Percentiles rank a stretch among this genome's conserved stretches.
Conservation (phyloP, 2,797 vertebrate species). For the Clarias pachynema region DNA sequence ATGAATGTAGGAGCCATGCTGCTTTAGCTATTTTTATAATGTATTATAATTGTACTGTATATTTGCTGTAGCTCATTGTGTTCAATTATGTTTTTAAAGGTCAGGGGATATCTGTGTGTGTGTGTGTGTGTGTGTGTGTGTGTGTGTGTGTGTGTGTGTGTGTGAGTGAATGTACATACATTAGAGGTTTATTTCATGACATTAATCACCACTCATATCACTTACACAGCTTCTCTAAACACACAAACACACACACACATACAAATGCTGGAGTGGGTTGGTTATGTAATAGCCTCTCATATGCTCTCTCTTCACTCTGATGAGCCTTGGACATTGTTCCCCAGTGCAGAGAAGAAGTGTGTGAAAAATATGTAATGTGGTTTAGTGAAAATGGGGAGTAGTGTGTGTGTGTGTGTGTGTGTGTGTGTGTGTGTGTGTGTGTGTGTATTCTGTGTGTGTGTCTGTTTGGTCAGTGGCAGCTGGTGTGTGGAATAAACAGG, state of each 20-base stretch:
- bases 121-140: background rate
- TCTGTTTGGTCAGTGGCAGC: slow-evolving; percentile 8
- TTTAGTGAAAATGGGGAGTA: slow-evolving; percentile 15
- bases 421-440: slow-evolving; percentile 8
- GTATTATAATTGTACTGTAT: background rate
- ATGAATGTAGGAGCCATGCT: background rate
- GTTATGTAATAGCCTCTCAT: slow-evolving; percentile 59
- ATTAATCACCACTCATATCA: slow-evolving; percentile 1
- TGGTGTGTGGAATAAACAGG: slow-evolving; percentile 3
- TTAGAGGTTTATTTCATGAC: slow-evolving; percentile 24
- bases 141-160: slow-evolving; percentile 33
- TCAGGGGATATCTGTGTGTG: background rate
- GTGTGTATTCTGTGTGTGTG: background rate
- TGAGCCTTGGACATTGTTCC: slow-evolving; percentile 29
- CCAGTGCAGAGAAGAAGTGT: slow-evolving; percentile 16
- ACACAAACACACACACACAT: background rate
- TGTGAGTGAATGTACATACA: slow-evolving; percentile 9
- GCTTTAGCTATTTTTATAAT: background rate
- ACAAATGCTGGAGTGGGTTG: slow-evolving; percentile 50
- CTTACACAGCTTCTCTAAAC: background rate
- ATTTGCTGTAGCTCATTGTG: background rate
- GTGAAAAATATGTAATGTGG: slow-evolving; percentile 23
- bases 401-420: background rate
- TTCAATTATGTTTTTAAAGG: slow-evolving; percentile 10
- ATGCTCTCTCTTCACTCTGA: slow-evolving; percentile 33